Conservation (phyloP, 2,888 invertebrate species). For the Beris chalybata region DNA sequence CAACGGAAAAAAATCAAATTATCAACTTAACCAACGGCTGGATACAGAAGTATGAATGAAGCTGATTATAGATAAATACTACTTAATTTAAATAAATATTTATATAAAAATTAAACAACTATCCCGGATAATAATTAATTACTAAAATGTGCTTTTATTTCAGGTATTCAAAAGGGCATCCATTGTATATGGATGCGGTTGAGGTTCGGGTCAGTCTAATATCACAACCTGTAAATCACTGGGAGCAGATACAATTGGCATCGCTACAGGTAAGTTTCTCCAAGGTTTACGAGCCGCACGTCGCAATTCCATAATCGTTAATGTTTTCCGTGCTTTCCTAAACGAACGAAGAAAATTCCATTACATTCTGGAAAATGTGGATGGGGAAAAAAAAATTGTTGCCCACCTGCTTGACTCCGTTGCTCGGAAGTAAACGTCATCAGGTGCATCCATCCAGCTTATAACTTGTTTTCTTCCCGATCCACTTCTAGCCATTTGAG, state of each 20-base stretch:
- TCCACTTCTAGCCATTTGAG: constrained; percentile 75
- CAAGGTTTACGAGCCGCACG: constrained; percentile 86
- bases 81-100: constrained; percentile 32
- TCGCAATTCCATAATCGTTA: constrained; percentile 77
- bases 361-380: not conserved
- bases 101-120: constrained; percentile 27
- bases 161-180: constrained; percentile 58
- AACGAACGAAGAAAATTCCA: constrained; percentile 28
- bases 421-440: constrained; percentile 94
- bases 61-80: constrained; percentile 29
- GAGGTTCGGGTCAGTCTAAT: constrained; percentile 69
- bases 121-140: constrained; percentile 28
- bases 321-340: constrained; percentile 81
- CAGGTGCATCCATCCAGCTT: constrained; percentile 98
- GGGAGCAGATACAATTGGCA: constrained; percentile 49
- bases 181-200: constrained; percentile 66
- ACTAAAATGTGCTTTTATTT: constrained; percentile 31
- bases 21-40: constrained; percentile 15
- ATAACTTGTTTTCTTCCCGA: constrained; percentile 86
- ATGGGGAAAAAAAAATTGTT: constrained; percentile 1
- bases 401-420: constrained; percentile 87
- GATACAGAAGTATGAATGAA: constrained; percentile 7
- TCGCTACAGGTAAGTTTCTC: constrained; percentile 62
- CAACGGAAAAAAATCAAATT: not conserved
- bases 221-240: constrained; percentile 70